Base-by-base conservation (phyloP, 1,140 invertebrate genomes). In the Brevipalpus yothersi region DNA sequence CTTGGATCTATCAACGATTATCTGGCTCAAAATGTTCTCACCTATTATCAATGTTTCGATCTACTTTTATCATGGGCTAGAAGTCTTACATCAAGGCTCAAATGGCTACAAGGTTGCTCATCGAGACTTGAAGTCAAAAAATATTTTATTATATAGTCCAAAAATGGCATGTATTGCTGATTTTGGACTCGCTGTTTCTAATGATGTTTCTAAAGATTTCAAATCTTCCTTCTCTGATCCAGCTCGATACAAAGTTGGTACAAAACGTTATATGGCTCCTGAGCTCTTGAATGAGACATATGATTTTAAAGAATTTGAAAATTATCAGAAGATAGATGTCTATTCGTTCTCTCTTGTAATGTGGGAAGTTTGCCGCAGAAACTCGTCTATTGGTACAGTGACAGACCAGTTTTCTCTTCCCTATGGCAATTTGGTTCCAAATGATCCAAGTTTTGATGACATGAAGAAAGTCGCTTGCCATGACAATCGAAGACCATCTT, bases 1-100 rank as follows among this genome's bases (percentile, higher is more conserved):
- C 83, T 91, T 69, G 91, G 91, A 0, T 94, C 89, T 1, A 75
- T 95, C 4, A 95, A 90, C 71, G 91, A 95, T 71, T 94, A 86
- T 69, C 74, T 95, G 40, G 86, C 82, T 59, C 76, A 79, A 42
- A 77, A 78, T 43, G 83, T 83, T 2, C 79, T 90, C 41, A 82
- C 86, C 69, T 79, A 79, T 4, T 75, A 77, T 62, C 82, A 79
- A 45, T 83, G 92, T 79, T 78, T 94, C n/a, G 79, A 81, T 62
- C 89, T 97, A 83, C 82, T 86, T 2, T 73, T 88, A 17, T 89
- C 88, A 40, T 88, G 92, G 92, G 4, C 72, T 96, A 43, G 82
- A 89, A 5, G 90, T 95, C 76, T 73, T 92, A 59, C 87, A 92
- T 68, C 89, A 87, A 82, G 87, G 90, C 68, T 87, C 89, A 65